Evolutionary conservation across 2,113 vertebrate species (phyloP).

Genomic region (Halcyon senegalensis): DNA sequence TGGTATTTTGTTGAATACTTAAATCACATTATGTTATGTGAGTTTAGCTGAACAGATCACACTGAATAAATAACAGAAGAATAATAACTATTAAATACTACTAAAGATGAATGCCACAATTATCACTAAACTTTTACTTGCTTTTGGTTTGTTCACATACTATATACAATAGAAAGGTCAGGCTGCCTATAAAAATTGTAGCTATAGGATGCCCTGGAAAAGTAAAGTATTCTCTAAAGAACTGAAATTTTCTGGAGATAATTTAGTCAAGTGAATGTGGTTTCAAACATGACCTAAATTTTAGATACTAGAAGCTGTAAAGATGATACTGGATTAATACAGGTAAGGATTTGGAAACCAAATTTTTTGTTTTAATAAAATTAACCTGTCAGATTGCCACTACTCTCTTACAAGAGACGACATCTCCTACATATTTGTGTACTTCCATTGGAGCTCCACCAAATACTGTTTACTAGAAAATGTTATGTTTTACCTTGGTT

Average conservation of each 20-base stretch:
- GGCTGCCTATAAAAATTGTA: not conserved
- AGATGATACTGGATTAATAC: not conserved
- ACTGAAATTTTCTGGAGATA: not conserved
- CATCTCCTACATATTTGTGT: not conserved
- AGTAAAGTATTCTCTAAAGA: not conserved
- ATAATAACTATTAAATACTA: not conserved
- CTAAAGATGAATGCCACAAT: not conserved
- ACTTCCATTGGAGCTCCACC: not conserved
- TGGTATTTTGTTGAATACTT: not conserved
- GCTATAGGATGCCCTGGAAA: not conserved
- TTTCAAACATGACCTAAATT: not conserved
- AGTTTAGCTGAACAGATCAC: not conserved
- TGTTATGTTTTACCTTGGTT: not conserved
- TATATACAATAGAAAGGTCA: not conserved
- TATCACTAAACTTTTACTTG: not conserved
- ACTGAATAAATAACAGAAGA: not conserved
- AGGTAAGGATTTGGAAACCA: not conserved
- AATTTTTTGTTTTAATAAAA: not conserved
- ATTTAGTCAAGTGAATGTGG: not conserved
- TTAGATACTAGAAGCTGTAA: not conserved
- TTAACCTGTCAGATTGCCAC: not conserved
- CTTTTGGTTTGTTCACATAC: not conserved
- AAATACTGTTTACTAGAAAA: not conserved
- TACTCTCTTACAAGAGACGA: not conserved
- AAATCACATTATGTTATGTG: not conserved